A percentile compares a stretch with the other conserved stretches of the same genome.
Evolutionary conservation across 2,888 invertebrate species (phyloP).

Genomic region (Criorhina ranunculi): DNA sequence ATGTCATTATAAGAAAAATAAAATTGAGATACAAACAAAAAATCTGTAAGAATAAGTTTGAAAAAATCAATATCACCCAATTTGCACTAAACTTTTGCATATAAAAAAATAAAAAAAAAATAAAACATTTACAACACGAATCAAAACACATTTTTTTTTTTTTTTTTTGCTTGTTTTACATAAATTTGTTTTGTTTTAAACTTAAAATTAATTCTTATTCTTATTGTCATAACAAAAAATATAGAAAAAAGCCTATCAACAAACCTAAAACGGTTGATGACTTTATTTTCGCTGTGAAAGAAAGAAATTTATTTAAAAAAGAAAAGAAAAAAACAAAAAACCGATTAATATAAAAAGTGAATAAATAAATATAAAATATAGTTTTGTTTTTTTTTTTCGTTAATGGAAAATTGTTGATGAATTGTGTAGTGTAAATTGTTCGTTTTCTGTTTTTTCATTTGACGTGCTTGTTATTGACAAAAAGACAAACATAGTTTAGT

Average conservation of each 20-base stretch:
- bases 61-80: slow-evolving; percentile 65
- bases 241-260: slow-evolving; percentile 58
- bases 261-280: slow-evolving; percentile 76
- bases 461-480: slow-evolving; percentile 35
- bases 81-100: slow-evolving; percentile 45
- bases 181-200: slow-evolving; percentile 9
- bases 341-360: not conserved
- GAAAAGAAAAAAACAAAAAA: too few species aligned
- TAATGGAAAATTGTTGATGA: slow-evolving; percentile 26
- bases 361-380: slow-evolving; percentile 39
- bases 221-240: slow-evolving; percentile 40
- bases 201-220: slow-evolving; percentile 25
- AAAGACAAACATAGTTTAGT: slow-evolving; percentile 35
- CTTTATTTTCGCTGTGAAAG: slow-evolving; percentile 66
- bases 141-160: slow-evolving; percentile 7
- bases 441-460: not conserved
- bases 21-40: slow-evolving; percentile 32
- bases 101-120: too few species aligned
- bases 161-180: too few species aligned
- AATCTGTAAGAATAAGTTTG: slow-evolving; percentile 24
- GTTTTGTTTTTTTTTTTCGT: slow-evolving; percentile 16
- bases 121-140: slow-evolving; percentile 6
- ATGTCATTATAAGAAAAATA: slow-evolving; percentile 10
- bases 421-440: slow-evolving; percentile 11
- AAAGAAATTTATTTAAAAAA: slow-evolving; percentile 36